These are phyloP conservation scores for Apomyelois bistriatella DNA, from an alignment of 2,888 invertebrate genomes.

Conservation along the genomic window DNA sequence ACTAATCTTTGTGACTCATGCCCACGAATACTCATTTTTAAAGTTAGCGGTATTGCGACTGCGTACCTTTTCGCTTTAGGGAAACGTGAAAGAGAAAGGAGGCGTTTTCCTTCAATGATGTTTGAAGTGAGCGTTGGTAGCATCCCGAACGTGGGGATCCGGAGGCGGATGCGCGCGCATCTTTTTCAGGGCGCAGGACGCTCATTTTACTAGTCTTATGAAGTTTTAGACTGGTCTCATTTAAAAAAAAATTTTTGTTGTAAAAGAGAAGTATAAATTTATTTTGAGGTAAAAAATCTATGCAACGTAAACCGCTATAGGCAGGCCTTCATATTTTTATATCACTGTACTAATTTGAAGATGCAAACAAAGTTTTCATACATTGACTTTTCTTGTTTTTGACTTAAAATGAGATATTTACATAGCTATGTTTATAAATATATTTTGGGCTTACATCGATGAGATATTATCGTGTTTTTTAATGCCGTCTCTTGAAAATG, in stretches of 20 bases:
- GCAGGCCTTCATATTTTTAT: too few relatives aligned
- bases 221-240: constrained; percentile 50
- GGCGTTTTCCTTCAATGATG: constrained; percentile 35
- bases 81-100: constrained; percentile 29
- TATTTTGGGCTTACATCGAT: too few relatives aligned
- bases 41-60: constrained; percentile 1
- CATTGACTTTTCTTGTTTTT: too few relatives aligned
- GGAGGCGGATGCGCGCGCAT: constrained; percentile 66
- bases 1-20: constrained; percentile 17
- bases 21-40: background rate
- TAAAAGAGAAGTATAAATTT: background rate
- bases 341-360: too few relatives aligned
- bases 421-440: too few relatives aligned
- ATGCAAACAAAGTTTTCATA: too few relatives aligned
- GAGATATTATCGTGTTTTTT: too few relatives aligned
- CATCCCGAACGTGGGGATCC: constrained; percentile 44
- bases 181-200: constrained; percentile 72
- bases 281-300: background rate
- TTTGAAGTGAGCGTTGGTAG: constrained; percentile 29
- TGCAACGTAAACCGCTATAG: too few relatives aligned
- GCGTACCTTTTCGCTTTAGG: constrained; percentile 22
- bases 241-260: background rate
- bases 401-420: too few relatives aligned
- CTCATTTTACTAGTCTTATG: constrained; percentile 48
- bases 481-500: constrained; percentile 47